phyloP scores from a whole-genome alignment of 2,888 invertebrate species.

The Cheiracanthium punctorium region DNA sequence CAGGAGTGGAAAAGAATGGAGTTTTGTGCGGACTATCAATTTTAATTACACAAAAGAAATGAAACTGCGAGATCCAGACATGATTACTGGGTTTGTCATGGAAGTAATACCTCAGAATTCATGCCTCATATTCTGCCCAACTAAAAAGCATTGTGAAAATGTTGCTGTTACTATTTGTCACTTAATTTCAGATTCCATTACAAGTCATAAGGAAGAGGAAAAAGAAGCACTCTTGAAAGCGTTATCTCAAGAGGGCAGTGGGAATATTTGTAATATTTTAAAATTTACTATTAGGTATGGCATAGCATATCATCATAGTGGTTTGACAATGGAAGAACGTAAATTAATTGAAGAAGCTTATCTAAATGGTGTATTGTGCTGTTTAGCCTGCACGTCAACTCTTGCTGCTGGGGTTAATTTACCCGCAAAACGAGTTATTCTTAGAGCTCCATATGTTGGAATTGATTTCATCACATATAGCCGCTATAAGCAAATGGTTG shows the following conservation, averaged over 20 bases:
- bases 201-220: constrained; percentile 80
- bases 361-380: constrained; percentile 83
- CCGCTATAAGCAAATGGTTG: constrained; percentile 96
- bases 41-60: constrained; percentile 72
- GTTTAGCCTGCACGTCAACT: constrained; percentile 96
- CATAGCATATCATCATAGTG: constrained; percentile 92
- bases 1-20: constrained; percentile 73
- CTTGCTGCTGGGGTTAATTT: constrained; percentile 98
- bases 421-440: constrained; percentile 88
- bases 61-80: constrained; percentile 83
- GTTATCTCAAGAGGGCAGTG: constrained; percentile 82
- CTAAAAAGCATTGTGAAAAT: constrained; percentile 93
- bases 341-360: constrained; percentile 83
- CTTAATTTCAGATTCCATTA: constrained; percentile 78
- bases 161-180: constrained; percentile 86
- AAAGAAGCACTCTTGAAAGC: constrained; percentile 81
- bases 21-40: constrained; percentile 61
- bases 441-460: constrained; percentile 90
- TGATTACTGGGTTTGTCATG: constrained; percentile 84
- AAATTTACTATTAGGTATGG: constrained; percentile 85
- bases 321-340: constrained; percentile 91
- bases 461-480: constrained; percentile 84
- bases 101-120: constrained; percentile 88
- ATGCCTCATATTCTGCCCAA: constrained; percentile 94
- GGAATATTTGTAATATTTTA: constrained; percentile 82